These are phyloP conservation scores for Sphenopsis melanotis DNA, from an alignment of 2,797 vertebrate species.

Conservation along the genomic window DNA sequence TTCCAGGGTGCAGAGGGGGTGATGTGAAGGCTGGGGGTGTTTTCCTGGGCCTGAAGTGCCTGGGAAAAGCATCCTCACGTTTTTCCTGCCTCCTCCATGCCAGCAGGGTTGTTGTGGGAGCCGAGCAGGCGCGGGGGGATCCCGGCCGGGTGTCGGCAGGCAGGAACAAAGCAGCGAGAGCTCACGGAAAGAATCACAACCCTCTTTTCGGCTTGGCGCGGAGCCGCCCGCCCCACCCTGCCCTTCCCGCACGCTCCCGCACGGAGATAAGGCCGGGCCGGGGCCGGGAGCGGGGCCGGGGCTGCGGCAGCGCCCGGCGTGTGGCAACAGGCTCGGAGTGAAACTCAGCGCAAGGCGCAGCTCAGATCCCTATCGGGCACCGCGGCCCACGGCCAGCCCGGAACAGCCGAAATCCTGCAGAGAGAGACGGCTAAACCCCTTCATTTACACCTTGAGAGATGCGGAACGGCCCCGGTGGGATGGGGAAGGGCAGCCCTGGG, in stretches of 20 bases:
- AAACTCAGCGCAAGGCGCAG: constrained; percentile 52
- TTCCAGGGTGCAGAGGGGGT: fast-evolving
- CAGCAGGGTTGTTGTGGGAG: neutral
- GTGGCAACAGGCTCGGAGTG: constrained; percentile 66
- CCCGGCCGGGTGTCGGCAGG: neutral
- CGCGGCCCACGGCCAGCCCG: neutral
- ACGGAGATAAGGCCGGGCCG: neutral
- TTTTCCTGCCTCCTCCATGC: fast-evolving
- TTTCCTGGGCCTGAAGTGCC: fast-evolving
- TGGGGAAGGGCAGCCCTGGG: neutral
- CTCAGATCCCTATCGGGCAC: constrained; percentile 39
- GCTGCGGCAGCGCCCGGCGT: constrained; percentile 31
- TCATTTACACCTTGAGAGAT: fast-evolving
- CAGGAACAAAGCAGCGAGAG: neutral
- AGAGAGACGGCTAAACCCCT: fast-evolving
- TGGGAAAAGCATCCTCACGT: neutral
- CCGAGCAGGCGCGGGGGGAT: fast-evolving
- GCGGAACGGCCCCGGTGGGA: fast-evolving
- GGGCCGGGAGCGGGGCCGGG: neutral
- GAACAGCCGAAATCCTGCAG: fast-evolving
- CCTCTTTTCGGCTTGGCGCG: neutral
- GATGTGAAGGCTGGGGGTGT: fast-evolving
- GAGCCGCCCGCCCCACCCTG: neutral
- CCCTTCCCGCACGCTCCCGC: constrained; percentile 30
- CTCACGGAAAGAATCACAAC: neutral